These are phyloP conservation scores for Lochmaea crataegi DNA, from an alignment of 2,888 invertebrate species.

Conservation along the genomic window DNA sequence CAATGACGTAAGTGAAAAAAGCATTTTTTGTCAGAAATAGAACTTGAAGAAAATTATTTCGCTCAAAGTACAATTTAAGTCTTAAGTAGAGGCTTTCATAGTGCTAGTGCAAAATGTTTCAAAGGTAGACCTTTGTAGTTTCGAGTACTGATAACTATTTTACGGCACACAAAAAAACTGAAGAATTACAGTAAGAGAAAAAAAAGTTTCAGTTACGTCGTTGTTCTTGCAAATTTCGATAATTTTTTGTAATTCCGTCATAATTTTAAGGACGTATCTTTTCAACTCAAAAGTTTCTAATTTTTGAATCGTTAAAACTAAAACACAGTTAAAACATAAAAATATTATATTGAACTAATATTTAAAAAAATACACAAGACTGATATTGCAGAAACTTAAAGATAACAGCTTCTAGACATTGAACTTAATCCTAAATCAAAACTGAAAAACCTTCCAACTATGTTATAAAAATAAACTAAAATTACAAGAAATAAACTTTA, in stretches of 20 bases:
- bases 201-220: background rate
- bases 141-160: no score
- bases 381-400: no score
- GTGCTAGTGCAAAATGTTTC: no score
- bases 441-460: background rate
- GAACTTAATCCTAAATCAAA: background rate
- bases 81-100: background rate
- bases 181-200: background rate
- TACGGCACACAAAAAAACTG: background rate
- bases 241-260: background rate
- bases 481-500: conserved; percentile 71
- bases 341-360: no score
- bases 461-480: background rate
- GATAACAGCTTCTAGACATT: no score
- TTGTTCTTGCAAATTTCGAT: background rate
- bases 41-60: background rate
- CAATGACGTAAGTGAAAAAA: background rate
- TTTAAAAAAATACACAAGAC: no score
- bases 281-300: no score
- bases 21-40: background rate
- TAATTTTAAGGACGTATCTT: background rate
- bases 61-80: background rate
- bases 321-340: no score
- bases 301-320: no score
- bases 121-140: no score